A percentile compares a stretch with the other conserved stretches of the same genome.
Evolutionary conservation across 2,888 invertebrate genomes (phyloP).

Genomic region (Synergus itoensis): DNA sequence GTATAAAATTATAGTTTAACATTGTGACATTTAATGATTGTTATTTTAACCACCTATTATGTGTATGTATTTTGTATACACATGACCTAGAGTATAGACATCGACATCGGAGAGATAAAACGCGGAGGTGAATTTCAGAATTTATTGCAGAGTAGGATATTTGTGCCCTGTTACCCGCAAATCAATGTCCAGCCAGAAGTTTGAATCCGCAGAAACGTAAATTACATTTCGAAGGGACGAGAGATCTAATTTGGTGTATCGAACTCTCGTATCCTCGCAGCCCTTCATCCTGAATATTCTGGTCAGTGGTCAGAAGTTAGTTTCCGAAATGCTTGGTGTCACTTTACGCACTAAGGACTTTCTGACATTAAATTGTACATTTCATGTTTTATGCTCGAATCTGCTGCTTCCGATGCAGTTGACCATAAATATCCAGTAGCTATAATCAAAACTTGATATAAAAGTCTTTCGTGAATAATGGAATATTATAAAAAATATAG

Average conservation of each 20-base stretch:
- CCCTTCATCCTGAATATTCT: constrained; percentile 47
- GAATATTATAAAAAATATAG: too few species aligned
- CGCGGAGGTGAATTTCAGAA: neutral
- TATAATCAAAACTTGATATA: neutral
- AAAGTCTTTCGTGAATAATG: neutral
- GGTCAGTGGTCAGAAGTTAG: constrained; percentile 64
- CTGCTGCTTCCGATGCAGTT: neutral
- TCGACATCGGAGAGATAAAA: neutral
- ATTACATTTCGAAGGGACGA: constrained; percentile 66
- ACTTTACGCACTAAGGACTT: constrained; percentile 67
- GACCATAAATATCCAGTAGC: too few species aligned
- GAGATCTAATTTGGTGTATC: constrained; percentile 63
- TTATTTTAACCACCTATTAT: neutral
- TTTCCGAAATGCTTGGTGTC: constrained; percentile 66
- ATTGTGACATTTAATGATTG: too few species aligned
- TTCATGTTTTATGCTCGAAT: constrained; percentile 16
- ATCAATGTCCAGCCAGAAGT: constrained; percentile 57
- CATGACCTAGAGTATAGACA: neutral
- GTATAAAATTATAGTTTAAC: too few species aligned
- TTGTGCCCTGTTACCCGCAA: constrained; percentile 50
- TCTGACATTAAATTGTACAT: constrained; percentile 51
- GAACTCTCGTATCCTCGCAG: constrained; percentile 48
- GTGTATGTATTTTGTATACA: too few species aligned
- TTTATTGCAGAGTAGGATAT: constrained; percentile 25
- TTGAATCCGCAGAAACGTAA: constrained; percentile 60